Base-by-base conservation (phyloP, 2,888 invertebrate species). In the Euzetes globulus region DNA sequence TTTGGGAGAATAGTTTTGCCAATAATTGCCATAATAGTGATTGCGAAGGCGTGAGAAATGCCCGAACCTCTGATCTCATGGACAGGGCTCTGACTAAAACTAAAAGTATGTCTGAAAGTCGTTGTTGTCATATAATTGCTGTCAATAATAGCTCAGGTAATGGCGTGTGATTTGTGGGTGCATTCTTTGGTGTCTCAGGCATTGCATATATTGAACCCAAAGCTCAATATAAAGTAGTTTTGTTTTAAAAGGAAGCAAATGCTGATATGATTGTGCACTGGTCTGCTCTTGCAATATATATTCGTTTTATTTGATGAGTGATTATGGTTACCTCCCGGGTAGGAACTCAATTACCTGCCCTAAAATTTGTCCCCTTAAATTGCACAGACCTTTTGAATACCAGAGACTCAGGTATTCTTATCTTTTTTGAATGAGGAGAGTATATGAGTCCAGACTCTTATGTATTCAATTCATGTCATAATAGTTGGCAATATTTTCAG, bases 251-350 rank as follows among this genome's bases (percentile, higher is more conserved):
- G 70, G 70, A 70, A 41, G 70, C 70, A 70, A 70, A 45, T 41
- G 25, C 68, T 68, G 17, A 65, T 29, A 29, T 29, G 29, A 60
- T 33, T 60, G 29, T n/a, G 11, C n/a, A n/a, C 27, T 60, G 25
- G 29, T 11, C 19, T n/a, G 15, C 6, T 9, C 15, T 19, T 15
- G 11, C 22, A 65, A 65, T 65, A 65, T 70, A 45, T 70, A 70
- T 70, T 37, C 41, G 47, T 70, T 70, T 70, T 70, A 70, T 70
- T 70, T 70, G 70, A 70, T 70, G 45, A 70, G 70, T 70, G 70
- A 70, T 70, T 70, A 70, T 70, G 70, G 70, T 47, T 70, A 70
- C 70, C 70, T 68, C 70, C 70, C 70, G 70, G 70, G 47, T 41
- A 70, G 70, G 65, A 45, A 70, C 70, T 70, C 70, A 70, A 70